phyloP scores from a whole-genome alignment of 2,888 invertebrate species.

The Plebejus argus region DNA sequence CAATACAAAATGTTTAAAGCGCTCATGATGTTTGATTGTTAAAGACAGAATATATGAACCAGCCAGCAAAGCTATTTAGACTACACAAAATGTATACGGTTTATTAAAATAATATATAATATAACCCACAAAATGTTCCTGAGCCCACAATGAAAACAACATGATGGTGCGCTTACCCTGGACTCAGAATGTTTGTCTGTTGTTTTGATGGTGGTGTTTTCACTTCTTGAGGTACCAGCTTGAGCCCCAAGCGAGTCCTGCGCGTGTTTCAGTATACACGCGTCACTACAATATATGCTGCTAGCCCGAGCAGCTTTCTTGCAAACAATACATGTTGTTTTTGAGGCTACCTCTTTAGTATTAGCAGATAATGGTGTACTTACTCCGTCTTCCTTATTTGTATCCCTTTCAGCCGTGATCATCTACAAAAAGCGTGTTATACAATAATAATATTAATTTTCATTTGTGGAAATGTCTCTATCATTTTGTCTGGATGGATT shows the following conservation, averaged over 20 bases:
- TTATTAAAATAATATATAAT: neutral
- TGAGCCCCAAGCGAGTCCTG: conserved; percentile 81
- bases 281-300: conserved; percentile 94
- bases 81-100: neutral
- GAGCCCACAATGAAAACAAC: conserved; percentile 33
- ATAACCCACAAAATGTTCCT: neutral
- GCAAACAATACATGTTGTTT: conserved; percentile 87
- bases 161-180: conserved; percentile 54
- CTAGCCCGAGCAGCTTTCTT: conserved; percentile 88
- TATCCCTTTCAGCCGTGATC: conserved; percentile 37
- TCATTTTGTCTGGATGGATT: too few relatives aligned
- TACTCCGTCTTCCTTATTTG: conserved; percentile 37
- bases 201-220: conserved; percentile 50
- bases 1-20: neutral
- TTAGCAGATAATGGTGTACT: conserved; percentile 42
- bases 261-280: conserved; percentile 92
- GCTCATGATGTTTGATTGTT: neutral
- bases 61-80: neutral
- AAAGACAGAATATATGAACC: neutral
- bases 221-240: conserved; percentile 50
- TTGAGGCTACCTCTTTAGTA: conserved; percentile 52
- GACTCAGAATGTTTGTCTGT: conserved; percentile 66
- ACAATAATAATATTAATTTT: neutral
- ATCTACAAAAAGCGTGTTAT: conserved; percentile 36
- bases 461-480: too few relatives aligned